These are phyloP conservation scores for Tricholauxania praeusta DNA, from an alignment of 2,888 invertebrate genomes.

Conservation along the genomic window DNA sequence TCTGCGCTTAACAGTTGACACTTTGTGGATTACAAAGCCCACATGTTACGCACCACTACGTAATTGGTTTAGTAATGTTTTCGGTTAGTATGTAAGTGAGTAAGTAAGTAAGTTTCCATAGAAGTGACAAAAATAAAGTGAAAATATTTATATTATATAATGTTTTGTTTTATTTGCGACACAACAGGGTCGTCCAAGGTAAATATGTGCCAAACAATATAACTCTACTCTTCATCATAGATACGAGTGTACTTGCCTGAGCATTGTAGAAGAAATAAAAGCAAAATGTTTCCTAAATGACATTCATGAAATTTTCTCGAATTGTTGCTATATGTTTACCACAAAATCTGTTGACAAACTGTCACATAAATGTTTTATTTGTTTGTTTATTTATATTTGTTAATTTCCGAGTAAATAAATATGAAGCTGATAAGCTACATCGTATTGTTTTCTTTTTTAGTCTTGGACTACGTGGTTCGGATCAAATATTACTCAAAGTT, in stretches of 20 bases:
- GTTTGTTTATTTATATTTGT: too few species aligned
- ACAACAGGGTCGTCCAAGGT: background rate
- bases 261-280: too few species aligned
- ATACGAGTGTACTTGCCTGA: too few species aligned
- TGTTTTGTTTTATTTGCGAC: background rate
- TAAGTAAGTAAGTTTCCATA: background rate
- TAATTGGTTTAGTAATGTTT: slow-evolving; percentile 60
- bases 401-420: too few species aligned
- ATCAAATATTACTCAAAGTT: background rate
- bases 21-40: slow-evolving; percentile 61
- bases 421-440: too few species aligned
- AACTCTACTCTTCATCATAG: too few species aligned
- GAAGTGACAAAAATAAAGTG: too few species aligned
- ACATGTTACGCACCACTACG: slow-evolving; percentile 59
- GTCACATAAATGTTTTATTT: too few species aligned
- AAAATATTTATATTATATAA: background rate
- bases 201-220: background rate
- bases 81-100: slow-evolving; percentile 49
- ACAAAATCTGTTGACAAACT: too few species aligned
- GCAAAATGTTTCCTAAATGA: too few species aligned
- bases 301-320: too few species aligned
- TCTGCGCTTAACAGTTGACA: slow-evolving; percentile 59
- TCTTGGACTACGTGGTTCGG: background rate
- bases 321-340: too few species aligned
- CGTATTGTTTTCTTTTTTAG: background rate